Evolutionary conservation across 2,888 invertebrate species (phyloP).

Genomic region (Volucella bombylans): DNA sequence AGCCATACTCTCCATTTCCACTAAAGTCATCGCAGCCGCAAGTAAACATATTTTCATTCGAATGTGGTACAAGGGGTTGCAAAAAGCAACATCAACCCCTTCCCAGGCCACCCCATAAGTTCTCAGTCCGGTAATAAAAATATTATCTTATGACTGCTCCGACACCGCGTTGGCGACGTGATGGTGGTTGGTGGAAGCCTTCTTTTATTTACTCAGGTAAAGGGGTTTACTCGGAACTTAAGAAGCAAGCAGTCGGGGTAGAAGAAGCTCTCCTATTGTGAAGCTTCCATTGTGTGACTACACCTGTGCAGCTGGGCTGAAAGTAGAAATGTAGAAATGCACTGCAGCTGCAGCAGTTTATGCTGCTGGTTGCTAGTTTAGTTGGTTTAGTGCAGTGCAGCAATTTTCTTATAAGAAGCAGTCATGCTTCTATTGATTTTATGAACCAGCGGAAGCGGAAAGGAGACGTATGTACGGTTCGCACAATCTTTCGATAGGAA

Average conservation of each 20-base stretch:
- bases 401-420: slow-evolving; percentile 41
- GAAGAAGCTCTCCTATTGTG: slow-evolving; percentile 21
- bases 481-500: neutral
- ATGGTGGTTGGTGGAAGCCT: slow-evolving; percentile 29
- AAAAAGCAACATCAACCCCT: slow-evolving; percentile 25
- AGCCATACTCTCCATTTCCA: neutral
- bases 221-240: neutral
- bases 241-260: neutral
- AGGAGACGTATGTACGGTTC: slow-evolving; percentile 16
- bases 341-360: slow-evolving; percentile 58
- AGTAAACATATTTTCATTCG: slow-evolving; percentile 24
- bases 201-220: slow-evolving; percentile 36
- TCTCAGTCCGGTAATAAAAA: slow-evolving; percentile 53
- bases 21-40: neutral
- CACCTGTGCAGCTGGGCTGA: neutral
- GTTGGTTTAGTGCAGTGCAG: slow-evolving; percentile 35
- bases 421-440: slow-evolving; percentile 38
- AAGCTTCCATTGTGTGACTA: neutral
- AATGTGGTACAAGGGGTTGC: too few relatives aligned
- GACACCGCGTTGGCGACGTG: slow-evolving; percentile 27
- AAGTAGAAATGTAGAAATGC: neutral
- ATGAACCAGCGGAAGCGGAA: slow-evolving; percentile 35
- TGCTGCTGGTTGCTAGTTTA: slow-evolving; percentile 28
- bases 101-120: slow-evolving; percentile 13
- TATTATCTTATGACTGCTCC: slow-evolving; percentile 62